A percentile compares a stretch with the other conserved stretches of the same genome.
phyloP scores from a whole-genome alignment of 1,140 invertebrate species.

The Diploscapter pachys region DNA sequence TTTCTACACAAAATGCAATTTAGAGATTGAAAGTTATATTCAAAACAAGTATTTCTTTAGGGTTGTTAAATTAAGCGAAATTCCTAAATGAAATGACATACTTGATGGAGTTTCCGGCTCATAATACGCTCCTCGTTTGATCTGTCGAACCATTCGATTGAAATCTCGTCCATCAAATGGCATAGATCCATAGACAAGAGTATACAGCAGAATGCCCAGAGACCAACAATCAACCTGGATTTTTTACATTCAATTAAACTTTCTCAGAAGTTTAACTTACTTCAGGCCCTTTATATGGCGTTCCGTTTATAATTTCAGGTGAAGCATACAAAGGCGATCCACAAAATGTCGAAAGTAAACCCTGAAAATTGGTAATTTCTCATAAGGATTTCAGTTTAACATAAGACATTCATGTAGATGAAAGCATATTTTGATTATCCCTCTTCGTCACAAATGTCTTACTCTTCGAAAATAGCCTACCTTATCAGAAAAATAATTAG shows the following conservation, averaged over 20 bases:
- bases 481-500: slow-evolving; percentile 91
- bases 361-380: slow-evolving; percentile 39
- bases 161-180: slow-evolving; percentile 98
- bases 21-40: too few species aligned
- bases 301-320: slow-evolving; percentile 96
- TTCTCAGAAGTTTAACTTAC: slow-evolving; percentile 57
- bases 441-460: not conserved
- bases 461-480: slow-evolving; percentile 4
- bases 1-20: too few species aligned
- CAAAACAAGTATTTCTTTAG: not conserved
- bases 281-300: slow-evolving; percentile 94
- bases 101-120: slow-evolving; percentile 89
- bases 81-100: slow-evolving; percentile 63
- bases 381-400: too few species aligned
- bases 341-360: slow-evolving; percentile 84
- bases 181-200: slow-evolving; percentile 97
- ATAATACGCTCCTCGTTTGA: slow-evolving; percentile 92
- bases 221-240: slow-evolving; percentile 82
- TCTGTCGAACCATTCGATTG: slow-evolving; percentile 90
- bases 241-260: too few species aligned
- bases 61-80: not conserved
- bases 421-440: too few species aligned
- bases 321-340: slow-evolving; percentile 96
- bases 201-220: slow-evolving; percentile 91
- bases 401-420: too few species aligned